A percentile compares a stretch with the other conserved stretches of the same genome.
phyloP scores from a whole-genome alignment of 2,888 invertebrate species.

The Cryptosula pallasiana region DNA sequence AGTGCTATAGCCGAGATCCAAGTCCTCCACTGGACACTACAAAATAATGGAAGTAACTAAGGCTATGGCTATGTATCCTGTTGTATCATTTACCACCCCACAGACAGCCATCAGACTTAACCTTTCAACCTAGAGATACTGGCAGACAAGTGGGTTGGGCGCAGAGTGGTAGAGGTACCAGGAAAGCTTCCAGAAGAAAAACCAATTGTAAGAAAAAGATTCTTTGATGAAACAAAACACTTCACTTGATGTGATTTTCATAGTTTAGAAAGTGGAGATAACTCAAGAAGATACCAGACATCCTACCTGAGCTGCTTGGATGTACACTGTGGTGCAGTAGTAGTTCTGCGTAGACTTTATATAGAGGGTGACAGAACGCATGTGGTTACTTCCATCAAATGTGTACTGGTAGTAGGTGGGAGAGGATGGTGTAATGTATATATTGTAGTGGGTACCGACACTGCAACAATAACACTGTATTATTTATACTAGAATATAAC shows the following conservation, averaged over 20 bases:
- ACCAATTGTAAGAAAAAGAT: too few relatives aligned
- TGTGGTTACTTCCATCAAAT: neutral
- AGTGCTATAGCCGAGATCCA: neutral
- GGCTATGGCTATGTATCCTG: too few relatives aligned
- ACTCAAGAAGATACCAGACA: too few relatives aligned
- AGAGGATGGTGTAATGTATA: neutral
- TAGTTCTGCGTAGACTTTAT: neutral
- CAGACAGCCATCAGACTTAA: too few relatives aligned
- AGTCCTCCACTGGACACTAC: constrained; percentile 4
- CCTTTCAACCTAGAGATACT: too few relatives aligned
- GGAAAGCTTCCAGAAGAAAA: too few relatives aligned
- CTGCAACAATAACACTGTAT: neutral
- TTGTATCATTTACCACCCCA: too few relatives aligned
- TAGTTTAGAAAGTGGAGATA: too few relatives aligned
- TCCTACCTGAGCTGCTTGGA: neutral
- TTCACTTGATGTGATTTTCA: too few relatives aligned
- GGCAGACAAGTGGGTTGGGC: too few relatives aligned
- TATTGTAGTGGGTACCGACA: neutral
- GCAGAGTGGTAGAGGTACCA: too few relatives aligned
- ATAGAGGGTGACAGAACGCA: neutral
- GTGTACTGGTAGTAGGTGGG: neutral
- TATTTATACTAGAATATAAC: neutral
- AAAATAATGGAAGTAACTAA: neutral
- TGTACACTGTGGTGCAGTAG: neutral
- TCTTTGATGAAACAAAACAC: too few relatives aligned